Percentiles rank a stretch among this genome's conserved stretches.
Conservation (phyloP, 1,140 invertebrate genomes). For the Apis florea region DNA sequence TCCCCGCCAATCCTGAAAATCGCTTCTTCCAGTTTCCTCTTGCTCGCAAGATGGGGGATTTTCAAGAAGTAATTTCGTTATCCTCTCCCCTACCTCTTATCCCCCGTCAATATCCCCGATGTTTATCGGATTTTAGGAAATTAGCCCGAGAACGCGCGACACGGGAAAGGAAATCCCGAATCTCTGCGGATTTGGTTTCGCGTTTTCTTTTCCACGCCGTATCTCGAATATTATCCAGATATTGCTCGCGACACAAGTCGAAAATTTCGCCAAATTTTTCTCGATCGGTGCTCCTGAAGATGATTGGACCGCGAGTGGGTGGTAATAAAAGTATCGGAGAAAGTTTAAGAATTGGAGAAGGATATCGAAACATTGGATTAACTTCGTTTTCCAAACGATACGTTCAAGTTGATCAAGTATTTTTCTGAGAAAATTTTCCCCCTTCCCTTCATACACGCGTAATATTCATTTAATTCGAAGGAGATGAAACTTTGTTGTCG, state of each 20-base stretch:
- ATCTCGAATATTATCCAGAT: not conserved
- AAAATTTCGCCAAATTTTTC: not conserved
- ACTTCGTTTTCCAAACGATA: not conserved
- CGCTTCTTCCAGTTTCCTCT: constrained; percentile 25
- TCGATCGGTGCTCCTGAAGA: not conserved
- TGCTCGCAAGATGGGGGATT: constrained; percentile 23
- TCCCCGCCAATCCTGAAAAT: constrained; percentile 46
- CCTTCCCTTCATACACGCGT: too few species aligned
- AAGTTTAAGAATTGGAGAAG: too few species aligned
- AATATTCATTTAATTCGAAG: too few species aligned
- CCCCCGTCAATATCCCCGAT: constrained; percentile 32
- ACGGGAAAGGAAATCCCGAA: constrained; percentile 15
- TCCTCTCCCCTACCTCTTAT: constrained; percentile 14
- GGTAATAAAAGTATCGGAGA: not conserved
- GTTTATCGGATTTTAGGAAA: constrained; percentile 47
- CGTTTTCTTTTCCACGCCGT: not conserved
- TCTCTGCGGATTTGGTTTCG: too few species aligned
- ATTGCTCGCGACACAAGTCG: not conserved
- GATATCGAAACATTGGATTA: not conserved
- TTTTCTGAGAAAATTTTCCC: too few species aligned
- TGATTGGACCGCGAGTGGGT: too few species aligned
- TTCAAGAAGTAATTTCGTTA: constrained; percentile 55
- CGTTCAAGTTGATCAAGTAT: too few species aligned
- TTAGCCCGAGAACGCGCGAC: constrained; percentile 36
- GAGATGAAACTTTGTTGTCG: too few species aligned